Evolutionary conservation across 2,113 vertebrate species (phyloP).

Genomic region (Alosa alosa): DNA sequence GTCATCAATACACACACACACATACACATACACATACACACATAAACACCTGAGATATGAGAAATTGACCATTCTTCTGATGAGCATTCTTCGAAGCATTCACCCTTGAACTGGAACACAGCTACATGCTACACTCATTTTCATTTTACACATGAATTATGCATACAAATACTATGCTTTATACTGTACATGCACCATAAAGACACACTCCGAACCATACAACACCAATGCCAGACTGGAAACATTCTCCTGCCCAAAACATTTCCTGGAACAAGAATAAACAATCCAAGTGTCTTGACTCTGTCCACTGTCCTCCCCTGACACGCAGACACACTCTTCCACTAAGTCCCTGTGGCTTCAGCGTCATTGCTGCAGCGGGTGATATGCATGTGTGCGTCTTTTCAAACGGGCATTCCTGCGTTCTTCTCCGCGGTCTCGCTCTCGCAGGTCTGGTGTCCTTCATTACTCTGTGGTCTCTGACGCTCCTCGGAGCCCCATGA

Average conservation of each 20-base stretch:
- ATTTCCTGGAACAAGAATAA: background rate
- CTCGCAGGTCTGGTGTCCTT: slow-evolving; percentile 13
- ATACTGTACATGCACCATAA: background rate
- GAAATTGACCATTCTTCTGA: too few species aligned
- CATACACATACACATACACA: background rate
- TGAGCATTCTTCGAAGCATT: too few species aligned
- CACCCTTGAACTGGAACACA: background rate
- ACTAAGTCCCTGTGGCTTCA: background rate
- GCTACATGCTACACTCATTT: background rate
- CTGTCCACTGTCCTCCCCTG: background rate
- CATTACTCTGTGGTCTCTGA: background rate
- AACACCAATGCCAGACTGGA: background rate
- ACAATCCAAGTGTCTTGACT: background rate
- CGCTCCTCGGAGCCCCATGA: slow-evolving; percentile 48
- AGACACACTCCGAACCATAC: background rate
- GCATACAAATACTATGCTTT: background rate
- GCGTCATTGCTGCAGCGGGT: background rate
- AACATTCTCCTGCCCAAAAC: background rate
- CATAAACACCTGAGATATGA: background rate
- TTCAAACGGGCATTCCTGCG: background rate
- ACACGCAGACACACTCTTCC: background rate
- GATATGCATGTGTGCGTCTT: background rate
- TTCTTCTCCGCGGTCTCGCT: background rate
- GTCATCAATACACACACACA: background rate
- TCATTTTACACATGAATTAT: background rate